Percentiles rank a stretch among this genome's conserved stretches.
Conservation (phyloP, 2,797 vertebrate genomes). For the Xenops minutus region DNA sequence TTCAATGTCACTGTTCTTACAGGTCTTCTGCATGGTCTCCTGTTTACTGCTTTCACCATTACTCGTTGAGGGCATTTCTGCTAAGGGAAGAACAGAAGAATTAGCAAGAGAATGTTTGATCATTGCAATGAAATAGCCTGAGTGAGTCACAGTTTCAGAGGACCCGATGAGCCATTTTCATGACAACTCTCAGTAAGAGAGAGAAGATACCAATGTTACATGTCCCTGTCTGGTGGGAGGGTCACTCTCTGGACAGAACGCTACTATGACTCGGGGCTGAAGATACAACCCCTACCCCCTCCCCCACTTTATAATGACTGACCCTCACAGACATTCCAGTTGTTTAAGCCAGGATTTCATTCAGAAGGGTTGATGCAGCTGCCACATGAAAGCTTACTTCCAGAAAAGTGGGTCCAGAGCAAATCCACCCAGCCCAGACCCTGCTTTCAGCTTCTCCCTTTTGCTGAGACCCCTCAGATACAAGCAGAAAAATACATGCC, state of each 20-base stretch:
- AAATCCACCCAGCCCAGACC: background rate
- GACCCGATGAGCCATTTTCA: background rate
- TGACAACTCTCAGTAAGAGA: background rate
- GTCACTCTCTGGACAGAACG: background rate
- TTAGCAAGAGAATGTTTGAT: background rate
- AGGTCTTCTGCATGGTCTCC: slow-evolving; percentile 89
- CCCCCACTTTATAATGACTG: background rate
- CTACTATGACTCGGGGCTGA: background rate
- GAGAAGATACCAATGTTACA: background rate
- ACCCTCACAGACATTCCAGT: background rate
- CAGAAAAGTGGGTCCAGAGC: background rate
- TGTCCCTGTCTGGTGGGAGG: background rate
- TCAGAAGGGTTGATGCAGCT: background rate
- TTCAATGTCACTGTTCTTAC: slow-evolving; percentile 92
- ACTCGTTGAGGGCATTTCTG: slow-evolving; percentile 99
- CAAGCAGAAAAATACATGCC: background rate
- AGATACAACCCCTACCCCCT: background rate
- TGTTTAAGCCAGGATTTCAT: background rate
- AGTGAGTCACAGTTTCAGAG: background rate
- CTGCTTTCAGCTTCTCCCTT: background rate
- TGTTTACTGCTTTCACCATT: slow-evolving; percentile 96
- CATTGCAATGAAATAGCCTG: background rate
- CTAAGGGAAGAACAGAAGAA: slow-evolving; percentile 19
- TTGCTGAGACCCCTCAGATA: background rate
- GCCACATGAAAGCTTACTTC: background rate